Conservation (phyloP, 2,113 vertebrate species). For the Arizona elegans region DNA sequence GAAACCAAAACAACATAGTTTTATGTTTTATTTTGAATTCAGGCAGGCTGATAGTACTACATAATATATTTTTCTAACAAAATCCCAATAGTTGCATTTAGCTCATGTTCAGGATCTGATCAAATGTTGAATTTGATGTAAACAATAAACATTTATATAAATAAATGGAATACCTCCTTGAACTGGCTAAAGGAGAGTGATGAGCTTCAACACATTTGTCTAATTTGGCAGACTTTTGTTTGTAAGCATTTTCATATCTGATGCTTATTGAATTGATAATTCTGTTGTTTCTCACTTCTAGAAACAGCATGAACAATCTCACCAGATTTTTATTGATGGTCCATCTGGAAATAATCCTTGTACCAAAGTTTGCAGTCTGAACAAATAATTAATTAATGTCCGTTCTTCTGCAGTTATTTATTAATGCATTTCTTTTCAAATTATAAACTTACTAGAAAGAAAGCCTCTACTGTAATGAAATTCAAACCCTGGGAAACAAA, state of each 20-base stretch:
- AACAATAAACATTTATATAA: background rate
- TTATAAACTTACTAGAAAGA: slow-evolving; percentile 17
- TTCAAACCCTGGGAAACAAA: slow-evolving; percentile 48
- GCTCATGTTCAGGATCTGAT: background rate
- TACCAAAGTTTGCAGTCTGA: background rate
- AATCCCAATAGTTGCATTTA: background rate
- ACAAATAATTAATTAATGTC: background rate
- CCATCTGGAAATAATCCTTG: background rate
- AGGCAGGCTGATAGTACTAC: background rate
- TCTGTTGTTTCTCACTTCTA: background rate
- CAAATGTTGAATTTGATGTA: background rate
- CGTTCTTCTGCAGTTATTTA: background rate
- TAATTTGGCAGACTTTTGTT: background rate
- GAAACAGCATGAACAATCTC: background rate
- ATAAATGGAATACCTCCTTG: background rate
- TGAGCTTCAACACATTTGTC: background rate
- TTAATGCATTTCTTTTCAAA: slow-evolving; percentile 28
- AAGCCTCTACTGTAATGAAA: background rate
- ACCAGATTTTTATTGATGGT: background rate
- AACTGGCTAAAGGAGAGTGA: background rate
- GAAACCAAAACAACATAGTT: slow-evolving; percentile 27
- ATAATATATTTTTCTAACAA: background rate
- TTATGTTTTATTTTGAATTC: background rate
- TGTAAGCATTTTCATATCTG: background rate
- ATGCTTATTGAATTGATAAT: background rate